Conservation (phyloP, 1,140 invertebrate genomes). For the Liolophura sinensis region DNA sequence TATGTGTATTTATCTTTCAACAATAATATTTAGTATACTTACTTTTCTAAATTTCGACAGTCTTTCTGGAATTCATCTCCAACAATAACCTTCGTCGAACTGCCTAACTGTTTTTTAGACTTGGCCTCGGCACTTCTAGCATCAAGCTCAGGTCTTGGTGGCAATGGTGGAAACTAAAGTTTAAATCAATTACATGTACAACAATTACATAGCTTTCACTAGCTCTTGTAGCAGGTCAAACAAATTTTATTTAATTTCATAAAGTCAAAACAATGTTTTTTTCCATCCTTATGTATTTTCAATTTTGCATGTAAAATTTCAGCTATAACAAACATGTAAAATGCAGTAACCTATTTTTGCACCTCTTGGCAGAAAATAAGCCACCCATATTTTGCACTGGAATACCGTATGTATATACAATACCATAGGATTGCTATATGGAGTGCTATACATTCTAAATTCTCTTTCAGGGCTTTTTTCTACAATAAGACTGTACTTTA, state of each 20-base stretch:
- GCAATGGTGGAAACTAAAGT: constrained; percentile 57
- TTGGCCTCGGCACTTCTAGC: constrained; percentile 54
- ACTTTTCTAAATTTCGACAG: constrained; percentile 58
- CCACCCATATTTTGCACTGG: neutral
- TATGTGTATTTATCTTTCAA: neutral
- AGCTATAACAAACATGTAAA: neutral
- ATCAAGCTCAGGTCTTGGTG: constrained; percentile 52
- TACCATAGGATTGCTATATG: too few relatives aligned
- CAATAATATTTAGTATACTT: constrained; percentile 15
- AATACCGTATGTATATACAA: too few relatives aligned
- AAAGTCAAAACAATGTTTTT: too few relatives aligned
- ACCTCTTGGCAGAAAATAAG: neutral
- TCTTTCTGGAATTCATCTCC: constrained; percentile 60
- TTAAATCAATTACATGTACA: neutral
- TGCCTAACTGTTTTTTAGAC: constrained; percentile 55
- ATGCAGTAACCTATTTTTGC: neutral
- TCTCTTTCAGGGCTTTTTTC: too few relatives aligned
- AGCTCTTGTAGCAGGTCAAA: too few relatives aligned
- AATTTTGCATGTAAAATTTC: too few relatives aligned
- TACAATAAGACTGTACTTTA: too few relatives aligned
- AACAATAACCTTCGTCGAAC: constrained; percentile 50
- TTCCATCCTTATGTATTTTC: too few relatives aligned
- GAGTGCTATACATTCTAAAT: too few relatives aligned
- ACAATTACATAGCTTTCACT: too few relatives aligned
- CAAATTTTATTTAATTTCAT: too few relatives aligned